Evolutionary conservation across 2,888 invertebrate species (phyloP).

Genomic region (Archips xylosteana): DNA sequence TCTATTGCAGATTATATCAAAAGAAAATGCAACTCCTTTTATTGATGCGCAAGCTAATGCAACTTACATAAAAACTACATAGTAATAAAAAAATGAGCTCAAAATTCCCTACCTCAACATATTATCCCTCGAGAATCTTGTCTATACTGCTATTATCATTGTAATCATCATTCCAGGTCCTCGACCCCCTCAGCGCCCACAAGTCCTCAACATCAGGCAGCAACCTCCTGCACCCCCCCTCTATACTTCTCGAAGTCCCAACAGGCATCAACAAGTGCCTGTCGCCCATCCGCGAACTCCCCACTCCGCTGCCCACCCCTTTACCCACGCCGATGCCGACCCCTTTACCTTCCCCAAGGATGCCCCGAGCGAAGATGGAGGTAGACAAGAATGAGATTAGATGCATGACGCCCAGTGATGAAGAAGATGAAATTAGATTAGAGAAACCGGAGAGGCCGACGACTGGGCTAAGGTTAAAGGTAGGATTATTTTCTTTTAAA

Average conservation of each 20-base stretch:
- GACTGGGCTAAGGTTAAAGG: slow-evolving; percentile 71
- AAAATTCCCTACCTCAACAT: no score
- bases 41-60: no score
- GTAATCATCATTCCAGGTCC: slow-evolving; percentile 72
- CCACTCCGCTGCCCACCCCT: slow-evolving; percentile 89
- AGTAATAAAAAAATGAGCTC: no score
- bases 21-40: no score
- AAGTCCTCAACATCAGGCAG: slow-evolving; percentile 84
- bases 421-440: slow-evolving; percentile 75
- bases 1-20: no score
- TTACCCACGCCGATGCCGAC: slow-evolving; percentile 88
- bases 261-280: slow-evolving; percentile 91
- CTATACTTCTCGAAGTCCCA: slow-evolving; percentile 91
- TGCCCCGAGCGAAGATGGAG: slow-evolving; percentile 74
- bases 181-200: slow-evolving; percentile 89
- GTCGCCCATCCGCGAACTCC: slow-evolving; percentile 92
- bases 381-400: slow-evolving; percentile 65
- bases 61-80: no score
- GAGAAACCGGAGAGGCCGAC: slow-evolving; percentile 69
- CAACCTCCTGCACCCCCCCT: slow-evolving; percentile 89
- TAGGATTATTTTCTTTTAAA: slow-evolving; percentile 47
- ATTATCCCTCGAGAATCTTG: not conserved
- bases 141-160: slow-evolving; percentile 1
- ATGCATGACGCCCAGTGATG: slow-evolving; percentile 74
- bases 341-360: slow-evolving; percentile 84